Conservation (phyloP, 2,888 invertebrate genomes). For the Onthophagus sagittarius region DNA sequence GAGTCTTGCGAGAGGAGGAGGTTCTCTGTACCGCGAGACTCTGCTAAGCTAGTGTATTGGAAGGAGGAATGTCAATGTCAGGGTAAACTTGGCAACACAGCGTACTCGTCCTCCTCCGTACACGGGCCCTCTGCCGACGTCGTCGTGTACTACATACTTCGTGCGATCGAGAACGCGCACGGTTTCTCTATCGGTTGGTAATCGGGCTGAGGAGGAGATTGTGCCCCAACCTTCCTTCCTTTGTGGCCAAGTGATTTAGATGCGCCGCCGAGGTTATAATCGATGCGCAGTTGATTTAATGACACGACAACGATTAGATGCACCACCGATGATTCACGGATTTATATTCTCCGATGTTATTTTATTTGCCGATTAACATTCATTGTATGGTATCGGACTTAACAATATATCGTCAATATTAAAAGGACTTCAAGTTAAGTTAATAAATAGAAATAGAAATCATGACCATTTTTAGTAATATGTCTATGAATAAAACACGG, state of each 20-base stretch:
- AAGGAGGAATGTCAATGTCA: slow-evolving; percentile 22
- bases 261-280: not conserved
- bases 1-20: not conserved
- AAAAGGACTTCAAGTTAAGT: not conserved
- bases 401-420: not conserved
- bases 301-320: not conserved
- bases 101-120: not conserved
- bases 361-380: not conserved
- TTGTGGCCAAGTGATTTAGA: not conserved
- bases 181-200: not conserved
- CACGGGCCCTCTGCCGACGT: not conserved
- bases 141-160: not conserved
- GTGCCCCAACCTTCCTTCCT: not conserved
- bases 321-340: not conserved
- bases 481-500: not conserved
- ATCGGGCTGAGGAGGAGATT: not conserved
- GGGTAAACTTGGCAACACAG: slow-evolving; percentile 18
- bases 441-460: not conserved
- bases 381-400: not conserved
- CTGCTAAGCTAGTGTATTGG: not conserved
- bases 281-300: not conserved
- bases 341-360: not conserved
- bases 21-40: not conserved
- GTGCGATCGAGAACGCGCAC: not conserved
- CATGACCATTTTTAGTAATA: not conserved